These are phyloP conservation scores for Protophormia terraenovae DNA, from an alignment of 2,888 invertebrate species.

Conservation along the genomic window DNA sequence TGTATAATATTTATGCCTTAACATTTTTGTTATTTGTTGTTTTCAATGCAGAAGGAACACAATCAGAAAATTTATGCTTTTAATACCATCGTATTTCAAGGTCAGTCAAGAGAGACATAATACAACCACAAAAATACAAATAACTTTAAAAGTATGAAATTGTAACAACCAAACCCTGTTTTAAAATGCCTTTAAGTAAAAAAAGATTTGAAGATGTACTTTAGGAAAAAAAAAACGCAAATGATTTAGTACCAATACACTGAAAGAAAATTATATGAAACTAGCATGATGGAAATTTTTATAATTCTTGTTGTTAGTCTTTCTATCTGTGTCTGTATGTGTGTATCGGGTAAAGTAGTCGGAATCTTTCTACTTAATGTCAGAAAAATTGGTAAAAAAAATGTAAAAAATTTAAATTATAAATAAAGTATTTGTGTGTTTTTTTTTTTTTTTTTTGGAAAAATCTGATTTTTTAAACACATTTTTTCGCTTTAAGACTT, in stretches of 20 bases:
- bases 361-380: no score
- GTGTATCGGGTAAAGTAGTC: no score
- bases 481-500: no score
- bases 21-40: constrained; percentile 38
- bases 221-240: constrained; percentile 16
- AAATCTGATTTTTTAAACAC: no score
- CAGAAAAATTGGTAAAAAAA: no score
- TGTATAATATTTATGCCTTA: constrained; percentile 1
- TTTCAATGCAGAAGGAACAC: constrained; percentile 23
- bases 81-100: constrained; percentile 76
- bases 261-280: constrained; percentile 13
- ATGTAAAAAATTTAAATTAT: no score
- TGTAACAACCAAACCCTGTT: constrained; percentile 56
- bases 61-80: constrained; percentile 75
- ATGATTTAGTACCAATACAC: constrained; percentile 25
- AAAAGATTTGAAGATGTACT: constrained; percentile 50
- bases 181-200: constrained; percentile 35
- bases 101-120: constrained; percentile 70
- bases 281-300: no score
- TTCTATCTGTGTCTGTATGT: no score
- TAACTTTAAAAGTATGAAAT: constrained; percentile 9
- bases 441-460: no score
- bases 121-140: not conserved
- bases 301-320: no score
- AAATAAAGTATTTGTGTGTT: no score